These are phyloP conservation scores for Onychostoma macrolepis DNA, from an alignment of 2,113 vertebrate genomes.

Conservation along the genomic window DNA sequence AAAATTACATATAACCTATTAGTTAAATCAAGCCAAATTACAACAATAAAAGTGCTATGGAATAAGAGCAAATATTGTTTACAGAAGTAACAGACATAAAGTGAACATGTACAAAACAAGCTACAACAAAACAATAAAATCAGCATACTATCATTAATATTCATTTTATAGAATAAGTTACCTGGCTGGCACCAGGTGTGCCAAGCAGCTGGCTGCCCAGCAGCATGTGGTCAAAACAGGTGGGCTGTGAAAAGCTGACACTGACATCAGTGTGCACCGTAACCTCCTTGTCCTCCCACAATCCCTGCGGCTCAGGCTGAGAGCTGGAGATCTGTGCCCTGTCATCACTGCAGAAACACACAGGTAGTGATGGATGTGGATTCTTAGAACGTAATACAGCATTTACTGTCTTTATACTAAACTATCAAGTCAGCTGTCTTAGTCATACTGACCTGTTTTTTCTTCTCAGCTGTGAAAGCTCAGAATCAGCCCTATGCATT, in stretches of 20 bases:
- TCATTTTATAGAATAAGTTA: constrained; percentile 57
- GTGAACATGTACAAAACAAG: not conserved
- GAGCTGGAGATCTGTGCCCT: constrained; percentile 86
- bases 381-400: not conserved
- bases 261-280: constrained; percentile 76
- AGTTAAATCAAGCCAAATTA: not conserved
- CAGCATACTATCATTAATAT: not conserved
- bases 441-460: constrained; percentile 68
- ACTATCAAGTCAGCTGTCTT: not conserved
- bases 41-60: not conserved
- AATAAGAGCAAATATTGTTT: not conserved
- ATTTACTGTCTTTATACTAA: not conserved
- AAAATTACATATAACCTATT: not conserved
- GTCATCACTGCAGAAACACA: constrained; percentile 80
- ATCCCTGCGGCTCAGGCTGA: constrained; percentile 86
- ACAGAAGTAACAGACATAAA: not conserved
- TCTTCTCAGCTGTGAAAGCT: constrained; percentile 69
- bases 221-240: constrained; percentile 93
- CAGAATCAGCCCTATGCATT: constrained; percentile 77
- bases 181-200: constrained; percentile 95
- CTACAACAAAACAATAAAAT: not conserved
- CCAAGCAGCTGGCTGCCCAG: constrained; percentile 89
- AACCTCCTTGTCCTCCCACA: constrained; percentile 79
- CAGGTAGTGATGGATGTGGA: not conserved
- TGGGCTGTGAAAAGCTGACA: constrained; percentile 94